Evolutionary conservation across 2,113 vertebrate species (phyloP), one percentile per base, ranked within the genome.

Genomic region (Perognathus longimembris): DNA sequence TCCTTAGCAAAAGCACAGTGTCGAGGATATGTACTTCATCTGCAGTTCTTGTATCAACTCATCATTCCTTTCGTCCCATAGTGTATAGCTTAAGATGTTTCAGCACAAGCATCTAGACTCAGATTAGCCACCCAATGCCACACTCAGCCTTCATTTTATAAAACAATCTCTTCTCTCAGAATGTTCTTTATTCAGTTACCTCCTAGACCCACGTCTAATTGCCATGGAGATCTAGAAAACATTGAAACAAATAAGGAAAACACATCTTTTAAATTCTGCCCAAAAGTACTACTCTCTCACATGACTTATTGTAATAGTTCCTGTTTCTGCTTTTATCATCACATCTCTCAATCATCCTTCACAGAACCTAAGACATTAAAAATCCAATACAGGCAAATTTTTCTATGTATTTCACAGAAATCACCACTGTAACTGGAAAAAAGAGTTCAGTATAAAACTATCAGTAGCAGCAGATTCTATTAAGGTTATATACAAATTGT

Each of bases 371-470:
- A 69, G 59, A 17, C 92, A 84, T 54, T 80, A 17, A 85, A 91
- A 93, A 34, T 26, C 42, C 42, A 70, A 74, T 69, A 74, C 85
- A 30, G 61, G 59, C 42, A 92, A 88, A 80, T 28, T 18, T 57
- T 66, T 74, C 34, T 30, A 15, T 6, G 18, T 54, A 15, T 30
- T 40, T 89, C 54, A 67, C 18, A 28, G 38, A 67, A 77, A 89
- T 22, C 42, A 42, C 10, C n/a, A 67, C 0, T 74, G 2, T 36
- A 24, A 73, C 40, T 38, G 17, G 30, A 85, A 20, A 87, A 34
- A 77, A 57, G 40, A 70, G n/a, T n/a, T n/a, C n/a, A n/a, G n/a
- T n/a, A n/a, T n/a, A n/a, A 36, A 78, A 76, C 61, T 54, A 22
- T 63, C 1, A 45, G 45, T 45, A 11, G 45, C 45, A 45, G 45